These are phyloP conservation scores for Mus spicilegus DNA, from an alignment of 2,113 vertebrate species.

Conservation along the genomic window DNA sequence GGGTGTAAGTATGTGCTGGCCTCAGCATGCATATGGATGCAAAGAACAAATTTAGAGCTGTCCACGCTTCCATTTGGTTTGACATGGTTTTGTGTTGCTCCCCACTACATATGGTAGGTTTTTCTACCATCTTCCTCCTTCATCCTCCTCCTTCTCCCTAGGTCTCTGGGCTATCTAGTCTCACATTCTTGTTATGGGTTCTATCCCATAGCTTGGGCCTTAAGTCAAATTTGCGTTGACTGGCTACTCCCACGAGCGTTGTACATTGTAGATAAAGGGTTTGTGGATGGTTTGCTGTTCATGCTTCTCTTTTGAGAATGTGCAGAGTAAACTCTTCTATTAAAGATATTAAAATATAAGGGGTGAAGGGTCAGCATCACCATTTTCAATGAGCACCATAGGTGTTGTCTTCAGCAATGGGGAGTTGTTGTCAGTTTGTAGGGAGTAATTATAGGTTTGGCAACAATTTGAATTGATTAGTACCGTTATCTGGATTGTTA, in stretches of 20 bases:
- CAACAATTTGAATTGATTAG: background rate
- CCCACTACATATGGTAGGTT: background rate
- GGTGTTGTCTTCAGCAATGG: background rate
- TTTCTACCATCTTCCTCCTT: too few relatives aligned
- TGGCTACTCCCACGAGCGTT: background rate
- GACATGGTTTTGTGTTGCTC: background rate
- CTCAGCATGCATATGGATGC: background rate
- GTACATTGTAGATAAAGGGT: background rate
- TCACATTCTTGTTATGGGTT: background rate
- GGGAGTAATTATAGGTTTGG: background rate
- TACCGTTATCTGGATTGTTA: background rate
- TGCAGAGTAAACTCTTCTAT: background rate
- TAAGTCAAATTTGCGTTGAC: background rate
- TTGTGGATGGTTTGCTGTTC: background rate
- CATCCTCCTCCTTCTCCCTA: background rate
- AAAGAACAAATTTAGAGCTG: background rate
- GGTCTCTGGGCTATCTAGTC: background rate
- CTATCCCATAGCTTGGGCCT: background rate
- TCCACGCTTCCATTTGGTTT: background rate
- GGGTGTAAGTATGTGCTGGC: background rate
- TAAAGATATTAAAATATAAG: background rate
- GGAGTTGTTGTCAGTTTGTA: background rate
- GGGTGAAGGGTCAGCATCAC: background rate
- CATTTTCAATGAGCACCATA: too few relatives aligned
- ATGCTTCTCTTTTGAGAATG: background rate